Evolutionary conservation across 2,797 vertebrate genomes (phyloP).

Genomic region (Zalophus californianus): DNA sequence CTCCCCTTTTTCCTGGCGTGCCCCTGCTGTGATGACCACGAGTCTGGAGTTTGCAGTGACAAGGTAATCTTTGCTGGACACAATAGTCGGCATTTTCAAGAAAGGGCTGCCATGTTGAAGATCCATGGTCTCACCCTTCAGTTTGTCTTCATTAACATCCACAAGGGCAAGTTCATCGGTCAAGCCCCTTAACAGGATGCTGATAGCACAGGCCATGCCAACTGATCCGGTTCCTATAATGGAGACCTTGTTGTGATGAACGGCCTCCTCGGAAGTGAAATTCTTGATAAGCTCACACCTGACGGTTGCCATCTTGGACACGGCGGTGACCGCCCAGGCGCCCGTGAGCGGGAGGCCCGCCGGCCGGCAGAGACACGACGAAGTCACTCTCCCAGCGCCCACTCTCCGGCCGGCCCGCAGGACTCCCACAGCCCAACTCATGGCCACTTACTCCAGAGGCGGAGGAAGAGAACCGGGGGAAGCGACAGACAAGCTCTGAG

Average conservation of each 20-base stretch:
- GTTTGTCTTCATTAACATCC: constrained; percentile 89
- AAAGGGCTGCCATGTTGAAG: constrained; percentile 96
- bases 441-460: background rate
- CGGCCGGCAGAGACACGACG: accelerated
- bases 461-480: background rate
- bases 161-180: constrained; percentile 66
- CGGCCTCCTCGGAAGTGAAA: constrained; percentile 89
- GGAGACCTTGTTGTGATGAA: constrained; percentile 92
- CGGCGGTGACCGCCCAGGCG: accelerated
- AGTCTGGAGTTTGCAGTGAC: constrained; percentile 95
- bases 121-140: constrained; percentile 95
- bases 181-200: constrained; percentile 86
- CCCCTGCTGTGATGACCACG: constrained; percentile 96
- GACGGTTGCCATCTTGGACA: constrained; percentile 90
- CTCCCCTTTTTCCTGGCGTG: constrained; percentile 96
- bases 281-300: constrained; percentile 92
- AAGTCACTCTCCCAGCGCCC: accelerated
- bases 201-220: constrained; percentile 96
- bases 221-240: constrained; percentile 96
- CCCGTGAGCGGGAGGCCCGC: accelerated
- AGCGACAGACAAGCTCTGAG: accelerated
- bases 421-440: background rate
- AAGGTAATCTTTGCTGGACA: constrained; percentile 95
- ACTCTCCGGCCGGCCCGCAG: background rate
- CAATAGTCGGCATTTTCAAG: constrained; percentile 94